These are phyloP conservation scores for Aporophyla nigra DNA, from an alignment of 2,888 invertebrate genomes.

Conservation along the genomic window DNA sequence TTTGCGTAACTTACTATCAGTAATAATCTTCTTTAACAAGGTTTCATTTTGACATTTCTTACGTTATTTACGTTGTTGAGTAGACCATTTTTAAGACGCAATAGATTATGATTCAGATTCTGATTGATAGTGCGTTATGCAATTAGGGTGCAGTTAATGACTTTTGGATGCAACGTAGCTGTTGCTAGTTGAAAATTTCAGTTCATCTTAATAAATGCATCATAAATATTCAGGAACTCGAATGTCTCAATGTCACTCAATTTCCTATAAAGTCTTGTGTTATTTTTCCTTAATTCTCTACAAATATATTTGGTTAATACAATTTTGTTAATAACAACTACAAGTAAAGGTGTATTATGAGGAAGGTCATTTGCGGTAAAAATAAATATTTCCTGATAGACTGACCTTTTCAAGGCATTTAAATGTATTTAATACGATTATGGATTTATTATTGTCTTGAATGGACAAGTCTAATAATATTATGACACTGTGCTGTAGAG, in stretches of 20 bases:
- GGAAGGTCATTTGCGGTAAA: constrained; percentile 10
- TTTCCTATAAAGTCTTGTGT: background rate
- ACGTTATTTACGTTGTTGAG: too few relatives aligned
- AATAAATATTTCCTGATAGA: constrained; percentile 23
- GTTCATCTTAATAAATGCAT: background rate
- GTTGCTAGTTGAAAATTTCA: background rate
- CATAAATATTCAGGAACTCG: background rate
- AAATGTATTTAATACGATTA: background rate
- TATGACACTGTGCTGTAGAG: too few relatives aligned
- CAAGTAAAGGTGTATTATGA: background rate
- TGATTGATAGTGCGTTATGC: too few relatives aligned
- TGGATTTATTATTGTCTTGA: constrained; percentile 2
- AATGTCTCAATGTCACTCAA: background rate
- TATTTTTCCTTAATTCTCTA: background rate
- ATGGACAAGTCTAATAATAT: background rate
- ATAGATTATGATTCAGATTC: too few relatives aligned
- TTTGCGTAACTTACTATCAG: too few relatives aligned
- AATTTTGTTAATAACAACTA: background rate
- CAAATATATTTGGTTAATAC: background rate
- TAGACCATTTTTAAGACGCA: too few relatives aligned
- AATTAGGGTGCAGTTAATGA: too few relatives aligned
- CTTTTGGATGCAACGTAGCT: background rate
- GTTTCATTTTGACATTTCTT: too few relatives aligned
- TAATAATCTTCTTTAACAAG: too few relatives aligned
- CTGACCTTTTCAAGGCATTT: constrained; percentile 14